Evolutionary conservation across 2,888 invertebrate genomes (phyloP), one percentile per base, ranked within the genome.

Genomic region (Selenia dentaria): DNA sequence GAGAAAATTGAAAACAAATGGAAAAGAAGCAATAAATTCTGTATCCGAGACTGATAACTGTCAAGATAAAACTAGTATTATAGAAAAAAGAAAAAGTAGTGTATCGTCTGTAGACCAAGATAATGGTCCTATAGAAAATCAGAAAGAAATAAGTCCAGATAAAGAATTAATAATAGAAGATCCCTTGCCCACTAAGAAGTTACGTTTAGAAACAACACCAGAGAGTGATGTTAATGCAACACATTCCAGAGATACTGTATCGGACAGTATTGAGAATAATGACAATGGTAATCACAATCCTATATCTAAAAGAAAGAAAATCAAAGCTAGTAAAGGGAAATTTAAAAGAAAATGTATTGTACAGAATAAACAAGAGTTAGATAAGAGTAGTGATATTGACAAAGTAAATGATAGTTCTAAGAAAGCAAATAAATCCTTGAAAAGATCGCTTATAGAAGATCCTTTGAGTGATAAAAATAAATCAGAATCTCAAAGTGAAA

Each of bases 401-500:
- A 74, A 55, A 36, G 71, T 25, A 70, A 81, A 51, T 53, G 70
- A 62, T 57, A 70, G 64, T 51, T 62, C 64, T 48, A 78, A 74
- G 46, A 82, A 77, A 63, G 63, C 62, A 16, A 75, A 67, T 59
- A 87, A 84, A 64, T 81, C 83, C 14, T 74, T 83, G 27, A 88
- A 89, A 58, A 68, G 89, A 49, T 79, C 86, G 13, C 59, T 88
- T 16, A 62, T 83, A 52, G 79, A 83, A 55, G 69, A 77, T 16
- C 79, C 77, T 1, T 59, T 80, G 57, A 82, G 87, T 71, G 87
- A 87, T 60, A 85, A 85, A 59, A 81, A 75, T 46, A 84, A 82
- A 75, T 77, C 83, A 26, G 90, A 91, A 79, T 91, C 88, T 77
- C 89, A 89, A 54, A 83, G 81, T 37, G 86, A 90, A 57, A 88